phyloP scores from a whole-genome alignment of 2,888 invertebrate genomes.

The Cantharis rufa region DNA sequence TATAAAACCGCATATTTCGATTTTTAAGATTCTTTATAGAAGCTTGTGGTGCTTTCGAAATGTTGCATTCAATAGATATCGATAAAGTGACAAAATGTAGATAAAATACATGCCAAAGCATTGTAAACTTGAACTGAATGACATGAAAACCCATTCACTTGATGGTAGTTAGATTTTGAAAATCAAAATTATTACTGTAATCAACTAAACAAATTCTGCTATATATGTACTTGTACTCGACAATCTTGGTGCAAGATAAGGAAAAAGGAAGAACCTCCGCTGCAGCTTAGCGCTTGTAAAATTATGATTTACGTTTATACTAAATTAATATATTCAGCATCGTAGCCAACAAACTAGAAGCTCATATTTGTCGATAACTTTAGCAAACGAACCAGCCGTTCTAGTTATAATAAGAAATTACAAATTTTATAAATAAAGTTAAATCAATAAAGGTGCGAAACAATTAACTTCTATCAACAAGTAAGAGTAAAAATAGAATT shows the following conservation, averaged over 20 bases:
- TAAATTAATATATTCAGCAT: neutral
- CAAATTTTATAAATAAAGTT: neutral
- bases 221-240: neutral
- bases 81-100: conserved; percentile 11
- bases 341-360: neutral
- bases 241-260: neutral
- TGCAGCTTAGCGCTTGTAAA: conserved; percentile 1
- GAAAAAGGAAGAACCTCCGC: neutral
- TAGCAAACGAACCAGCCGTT: neutral
- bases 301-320: conserved; percentile 4
- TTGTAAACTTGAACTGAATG: conserved; percentile 3
- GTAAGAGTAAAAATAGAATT: conserved; percentile 6
- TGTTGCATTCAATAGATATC: conserved; percentile 5
- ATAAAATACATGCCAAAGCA: neutral
- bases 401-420: neutral
- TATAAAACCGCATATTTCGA: neutral
- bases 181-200: neutral
- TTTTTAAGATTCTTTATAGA: neutral
- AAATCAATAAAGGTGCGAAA: neutral
- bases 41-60: neutral
- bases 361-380: neutral
- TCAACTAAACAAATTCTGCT: neutral
- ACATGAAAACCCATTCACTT: conserved; percentile 6
- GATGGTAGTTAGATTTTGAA: conserved; percentile 1
- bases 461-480: neutral